Evolutionary conservation across 1,140 invertebrate genomes (phyloP).

Genomic region (Atta colombica): DNA sequence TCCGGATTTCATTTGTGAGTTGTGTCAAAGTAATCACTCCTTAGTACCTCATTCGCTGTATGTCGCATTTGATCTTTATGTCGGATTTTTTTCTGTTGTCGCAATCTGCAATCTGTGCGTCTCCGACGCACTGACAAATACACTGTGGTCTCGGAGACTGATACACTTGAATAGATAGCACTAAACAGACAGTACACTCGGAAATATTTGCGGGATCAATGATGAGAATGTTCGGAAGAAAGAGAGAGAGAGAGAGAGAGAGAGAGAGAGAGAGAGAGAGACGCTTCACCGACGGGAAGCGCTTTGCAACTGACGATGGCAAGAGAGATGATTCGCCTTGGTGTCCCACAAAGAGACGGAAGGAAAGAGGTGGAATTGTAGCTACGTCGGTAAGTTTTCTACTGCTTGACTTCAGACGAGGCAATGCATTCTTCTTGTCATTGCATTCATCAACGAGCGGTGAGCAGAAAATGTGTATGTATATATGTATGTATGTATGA

Average conservation of each 20-base stretch:
- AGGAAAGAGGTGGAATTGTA: conserved; percentile 35
- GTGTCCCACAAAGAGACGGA: conserved; percentile 46
- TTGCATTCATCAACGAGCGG: conserved; percentile 5
- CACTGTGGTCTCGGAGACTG: not conserved
- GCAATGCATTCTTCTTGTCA: not conserved
- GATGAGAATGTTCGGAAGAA: not conserved
- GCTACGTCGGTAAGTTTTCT: not conserved
- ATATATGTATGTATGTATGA: too few species aligned
- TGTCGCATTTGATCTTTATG: conserved; percentile 72
- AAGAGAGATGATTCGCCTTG: conserved; percentile 4
- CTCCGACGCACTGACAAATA: not conserved
- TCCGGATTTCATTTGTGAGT: not conserved
- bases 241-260: conserved; percentile 22
- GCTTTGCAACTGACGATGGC: conserved; percentile 44
- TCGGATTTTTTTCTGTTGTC: not conserved
- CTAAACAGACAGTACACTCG: not conserved
- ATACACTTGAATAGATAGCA: not conserved
- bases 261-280: conserved; percentile 26
- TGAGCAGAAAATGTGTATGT: not conserved
- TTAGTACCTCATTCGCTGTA: conserved; percentile 74
- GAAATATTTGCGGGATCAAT: not conserved
- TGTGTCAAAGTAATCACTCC: not conserved
- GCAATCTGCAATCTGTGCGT: not conserved
- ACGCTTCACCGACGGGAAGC: conserved; percentile 42
- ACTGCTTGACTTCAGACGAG: not conserved